Evolutionary conservation across 2,113 vertebrate genomes (phyloP), one percentile per base, ranked within the genome.

Genomic region (Dascyllus trimaculatus): DNA sequence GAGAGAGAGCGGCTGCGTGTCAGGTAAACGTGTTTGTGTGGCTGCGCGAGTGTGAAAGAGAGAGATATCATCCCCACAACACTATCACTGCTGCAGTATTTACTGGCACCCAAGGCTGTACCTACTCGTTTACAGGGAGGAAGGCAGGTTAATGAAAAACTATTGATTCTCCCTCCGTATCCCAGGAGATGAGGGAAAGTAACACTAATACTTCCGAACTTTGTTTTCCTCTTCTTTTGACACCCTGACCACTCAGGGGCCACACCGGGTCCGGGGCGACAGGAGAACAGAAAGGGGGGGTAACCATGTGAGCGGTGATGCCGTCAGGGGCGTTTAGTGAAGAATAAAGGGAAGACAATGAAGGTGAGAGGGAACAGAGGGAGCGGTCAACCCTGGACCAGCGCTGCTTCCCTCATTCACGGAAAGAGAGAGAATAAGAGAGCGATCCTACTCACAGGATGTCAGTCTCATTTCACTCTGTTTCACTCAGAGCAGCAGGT

Each of bases 71-170:
- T 48, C 65, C 46, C 52, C 4, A 7, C 21, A 56, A 32, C 43
- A 43, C 59, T 14, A 24, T 66, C 46, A 68, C n/a, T 57, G 56
- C 46, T 70, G 15, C 9, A 85, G 63, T 63, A 64, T 81, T 85
- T 70, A 71, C 49, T 32, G 46, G 29, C 71, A 69, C 78, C 77
- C 8, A 32, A 58, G 71, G 74, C 75, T 51, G 69, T 48, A 75
- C 72, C 59, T 54, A 24, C 70, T 74, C 19, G 61, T 81, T 82
- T 79, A 80, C 56, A 80, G 59, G 32, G 69, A 86, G 70, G 58
- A 77, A 84, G 85, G 88, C 85, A 82, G 75, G 85, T 90, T 91
- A 91, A 93, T 92, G 87, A 92, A 91, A 91, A 92, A 89, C 85
- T 90, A 92, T 92, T 48, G 92, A 94, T 93, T 87, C 61, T 29